A percentile compares a stretch with the other conserved stretches of the same genome.
phyloP scores from a whole-genome alignment of 2,113 vertebrate species.

The Pollimyrus isidori region DNA sequence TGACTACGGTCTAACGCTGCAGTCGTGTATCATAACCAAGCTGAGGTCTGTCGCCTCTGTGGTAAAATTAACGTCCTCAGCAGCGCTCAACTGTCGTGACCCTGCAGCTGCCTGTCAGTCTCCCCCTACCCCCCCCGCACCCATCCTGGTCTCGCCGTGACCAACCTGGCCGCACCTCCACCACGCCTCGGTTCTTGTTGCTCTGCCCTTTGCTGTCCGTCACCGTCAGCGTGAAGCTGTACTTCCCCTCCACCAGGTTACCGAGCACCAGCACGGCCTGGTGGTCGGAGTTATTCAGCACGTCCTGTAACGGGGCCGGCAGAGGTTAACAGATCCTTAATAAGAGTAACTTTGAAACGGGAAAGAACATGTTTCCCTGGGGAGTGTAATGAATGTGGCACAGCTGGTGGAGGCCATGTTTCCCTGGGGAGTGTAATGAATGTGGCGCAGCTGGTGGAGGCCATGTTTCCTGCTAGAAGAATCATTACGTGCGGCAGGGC shows the following conservation, averaged over 20 bases:
- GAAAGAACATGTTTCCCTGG: not conserved
- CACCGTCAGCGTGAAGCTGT: slow-evolving; percentile 84
- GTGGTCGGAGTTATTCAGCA: slow-evolving; percentile 89
- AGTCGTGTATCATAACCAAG: not conserved
- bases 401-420: not conserved
- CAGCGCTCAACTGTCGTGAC: not conserved
- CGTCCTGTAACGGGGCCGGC: slow-evolving; percentile 67
- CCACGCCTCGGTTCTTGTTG: slow-evolving; percentile 61
- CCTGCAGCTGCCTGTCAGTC: not conserved
- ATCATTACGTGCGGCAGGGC: not conserved
- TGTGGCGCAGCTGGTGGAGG: not conserved
- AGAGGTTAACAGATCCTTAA: slow-evolving; percentile 36
- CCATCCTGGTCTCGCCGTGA: not conserved
- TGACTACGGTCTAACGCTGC: not conserved
- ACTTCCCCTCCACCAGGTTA: slow-evolving; percentile 89
- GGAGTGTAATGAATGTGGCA: not conserved
- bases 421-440: not conserved
- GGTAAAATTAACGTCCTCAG: not conserved
- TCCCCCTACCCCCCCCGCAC: not conserved
- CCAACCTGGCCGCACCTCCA: slow-evolving; percentile 89
- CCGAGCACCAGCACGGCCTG: slow-evolving; percentile 84
- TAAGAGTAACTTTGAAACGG: not conserved
- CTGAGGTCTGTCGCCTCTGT: not conserved
- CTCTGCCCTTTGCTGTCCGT: slow-evolving; percentile 92
- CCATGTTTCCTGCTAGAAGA: not conserved